Percentiles rank a stretch among this genome's conserved stretches.
These are phyloP conservation scores for Lepidocyrtinus sp. DNA, from an alignment of 2,888 invertebrate species.

Conservation along the genomic window DNA sequence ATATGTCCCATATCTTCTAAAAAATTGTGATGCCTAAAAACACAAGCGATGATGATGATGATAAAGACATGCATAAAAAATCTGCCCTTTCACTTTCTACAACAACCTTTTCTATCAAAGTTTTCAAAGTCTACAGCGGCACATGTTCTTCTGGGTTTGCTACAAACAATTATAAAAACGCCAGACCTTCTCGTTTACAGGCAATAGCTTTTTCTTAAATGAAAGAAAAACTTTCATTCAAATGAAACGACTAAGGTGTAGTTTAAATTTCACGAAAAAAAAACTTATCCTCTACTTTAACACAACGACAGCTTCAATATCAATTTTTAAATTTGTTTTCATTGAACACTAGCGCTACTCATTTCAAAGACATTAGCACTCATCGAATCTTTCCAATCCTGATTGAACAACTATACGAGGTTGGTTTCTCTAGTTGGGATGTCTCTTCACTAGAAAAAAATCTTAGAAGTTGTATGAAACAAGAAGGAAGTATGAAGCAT, in stretches of 20 bases:
- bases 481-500: too few relatives aligned
- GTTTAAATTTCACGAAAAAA: conserved; percentile 43
- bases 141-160: not conserved
- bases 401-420: too few relatives aligned
- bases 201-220: too few relatives aligned
- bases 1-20: not conserved
- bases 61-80: not conserved
- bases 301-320: too few relatives aligned
- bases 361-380: too few relatives aligned
- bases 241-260: conserved; percentile 26
- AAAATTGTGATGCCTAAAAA: not conserved
- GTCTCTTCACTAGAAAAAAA: too few relatives aligned
- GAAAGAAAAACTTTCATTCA: conserved; percentile 45
- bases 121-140: not conserved
- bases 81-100: conserved; percentile 48
- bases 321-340: too few relatives aligned
- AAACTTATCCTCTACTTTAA: too few relatives aligned
- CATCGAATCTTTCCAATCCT: too few relatives aligned
- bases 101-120: conserved; percentile 15
- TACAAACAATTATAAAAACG: not conserved
- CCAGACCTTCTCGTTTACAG: not conserved
- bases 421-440: too few relatives aligned
- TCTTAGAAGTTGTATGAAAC: too few relatives aligned
- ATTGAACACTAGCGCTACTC: too few relatives aligned
- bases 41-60: not conserved